Evolutionary conservation across 92 coral and sea anemone species (phyloP).

Genomic region (Anthopleura xanthogrammica): DNA sequence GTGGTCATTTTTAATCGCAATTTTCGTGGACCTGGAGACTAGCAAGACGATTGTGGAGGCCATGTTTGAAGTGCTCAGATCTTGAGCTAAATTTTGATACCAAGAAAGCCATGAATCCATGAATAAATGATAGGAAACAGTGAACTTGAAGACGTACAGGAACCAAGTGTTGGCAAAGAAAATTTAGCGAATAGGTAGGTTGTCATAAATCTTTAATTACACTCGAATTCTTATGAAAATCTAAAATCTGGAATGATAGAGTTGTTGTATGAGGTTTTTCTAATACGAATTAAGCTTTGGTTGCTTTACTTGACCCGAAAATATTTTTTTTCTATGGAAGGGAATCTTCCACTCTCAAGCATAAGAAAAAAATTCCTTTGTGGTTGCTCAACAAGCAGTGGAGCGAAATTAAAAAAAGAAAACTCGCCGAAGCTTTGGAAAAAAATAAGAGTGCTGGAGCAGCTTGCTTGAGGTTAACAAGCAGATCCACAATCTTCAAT

Average conservation of each 20-base stretch:
- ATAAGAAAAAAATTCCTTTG: neutral
- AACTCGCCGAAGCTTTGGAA: neutral
- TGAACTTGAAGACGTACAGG: neutral
- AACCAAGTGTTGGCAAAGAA: neutral
- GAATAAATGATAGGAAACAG: neutral
- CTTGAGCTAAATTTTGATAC: neutral
- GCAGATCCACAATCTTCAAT: neutral
- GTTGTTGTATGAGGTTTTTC: neutral
- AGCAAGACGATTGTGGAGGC: neutral
- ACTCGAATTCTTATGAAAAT: neutral
- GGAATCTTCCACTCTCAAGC: neutral
- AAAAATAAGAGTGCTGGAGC: neutral
- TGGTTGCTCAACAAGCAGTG: constrained; percentile 5
- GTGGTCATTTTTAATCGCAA: neutral
- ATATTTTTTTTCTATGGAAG: neutral
- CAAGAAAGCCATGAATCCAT: neutral
- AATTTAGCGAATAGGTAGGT: constrained; percentile 7
- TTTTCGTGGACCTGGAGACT: constrained; percentile 1
- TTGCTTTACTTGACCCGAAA: neutral
- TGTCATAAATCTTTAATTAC: neutral
- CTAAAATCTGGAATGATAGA: neutral
- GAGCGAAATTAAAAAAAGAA: neutral
- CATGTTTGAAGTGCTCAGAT: neutral
- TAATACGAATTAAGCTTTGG: no score
- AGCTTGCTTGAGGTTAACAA: neutral